phyloP scores from a whole-genome alignment of 2,113 vertebrate species.

The Ptyas mucosa region DNA sequence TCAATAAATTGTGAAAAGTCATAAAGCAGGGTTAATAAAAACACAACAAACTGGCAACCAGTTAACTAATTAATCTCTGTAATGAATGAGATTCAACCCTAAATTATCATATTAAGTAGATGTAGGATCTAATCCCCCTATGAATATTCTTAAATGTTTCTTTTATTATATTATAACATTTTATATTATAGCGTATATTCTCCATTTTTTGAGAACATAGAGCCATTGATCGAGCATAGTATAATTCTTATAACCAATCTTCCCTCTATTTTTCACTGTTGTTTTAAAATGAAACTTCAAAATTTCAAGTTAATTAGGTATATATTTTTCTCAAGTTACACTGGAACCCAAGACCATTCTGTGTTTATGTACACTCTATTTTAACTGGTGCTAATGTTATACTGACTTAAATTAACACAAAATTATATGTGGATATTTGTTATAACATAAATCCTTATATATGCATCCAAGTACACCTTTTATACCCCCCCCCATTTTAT shows the following conservation, averaged over 20 bases:
- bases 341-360: neutral
- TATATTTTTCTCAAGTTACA: neutral
- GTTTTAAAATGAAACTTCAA: conserved; percentile 29
- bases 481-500: neutral
- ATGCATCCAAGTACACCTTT: neutral
- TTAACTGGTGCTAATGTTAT: neutral
- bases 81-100: neutral
- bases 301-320: neutral
- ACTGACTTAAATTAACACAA: neutral
- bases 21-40: neutral
- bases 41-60: neutral
- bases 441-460: neutral
- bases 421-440: neutral
- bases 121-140: neutral
- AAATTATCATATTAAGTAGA: neutral
- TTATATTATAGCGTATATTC: neutral
- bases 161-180: neutral
- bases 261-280: conserved; percentile 34
- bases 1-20: neutral
- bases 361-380: neutral
- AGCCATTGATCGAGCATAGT: conserved; percentile 59
- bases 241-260: conserved; percentile 57
- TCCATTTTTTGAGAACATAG: conserved; percentile 50
- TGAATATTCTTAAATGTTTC: neutral
- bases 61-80: neutral